phyloP scores from a whole-genome alignment of 2,797 vertebrate genomes.

The Emys orbicularis region DNA sequence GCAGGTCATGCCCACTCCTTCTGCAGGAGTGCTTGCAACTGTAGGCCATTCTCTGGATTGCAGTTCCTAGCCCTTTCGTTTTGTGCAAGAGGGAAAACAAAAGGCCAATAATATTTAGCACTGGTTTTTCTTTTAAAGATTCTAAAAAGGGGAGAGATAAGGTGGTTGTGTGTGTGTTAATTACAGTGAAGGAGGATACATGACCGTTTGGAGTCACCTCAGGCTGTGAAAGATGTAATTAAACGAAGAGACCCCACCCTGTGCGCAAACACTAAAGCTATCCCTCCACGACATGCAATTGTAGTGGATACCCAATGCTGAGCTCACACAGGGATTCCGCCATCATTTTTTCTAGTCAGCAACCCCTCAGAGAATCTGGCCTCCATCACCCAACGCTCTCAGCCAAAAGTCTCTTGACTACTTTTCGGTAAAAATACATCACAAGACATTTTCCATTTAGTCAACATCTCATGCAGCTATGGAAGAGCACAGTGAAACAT shows the following conservation, averaged over 20 bases:
- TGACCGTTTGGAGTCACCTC: neutral
- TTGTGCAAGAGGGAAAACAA: neutral
- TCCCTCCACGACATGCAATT: fast-evolving
- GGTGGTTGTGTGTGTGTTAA: fast-evolving
- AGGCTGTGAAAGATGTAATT: neutral
- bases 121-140: conserved; percentile 2
- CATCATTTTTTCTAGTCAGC: conserved; percentile 12
- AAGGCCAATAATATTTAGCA: neutral
- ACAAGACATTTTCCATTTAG: neutral
- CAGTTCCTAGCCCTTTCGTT: fast-evolving
- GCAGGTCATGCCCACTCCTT: neutral
- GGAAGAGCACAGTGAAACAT: neutral
- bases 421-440: neutral
- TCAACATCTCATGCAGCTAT: neutral
- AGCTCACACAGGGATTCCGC: neutral
- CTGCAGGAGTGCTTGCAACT: fast-evolving
- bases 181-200: conserved; percentile 3
- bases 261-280: fast-evolving
- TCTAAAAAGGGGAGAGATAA: conserved; percentile 23
- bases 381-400: neutral
- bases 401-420: neutral
- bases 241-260: neutral
- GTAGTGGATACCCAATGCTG: fast-evolving
- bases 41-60: neutral
- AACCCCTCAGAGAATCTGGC: neutral